Conservation (phyloP, 2,113 vertebrate species). For the Ochotona curzoniae region DNA sequence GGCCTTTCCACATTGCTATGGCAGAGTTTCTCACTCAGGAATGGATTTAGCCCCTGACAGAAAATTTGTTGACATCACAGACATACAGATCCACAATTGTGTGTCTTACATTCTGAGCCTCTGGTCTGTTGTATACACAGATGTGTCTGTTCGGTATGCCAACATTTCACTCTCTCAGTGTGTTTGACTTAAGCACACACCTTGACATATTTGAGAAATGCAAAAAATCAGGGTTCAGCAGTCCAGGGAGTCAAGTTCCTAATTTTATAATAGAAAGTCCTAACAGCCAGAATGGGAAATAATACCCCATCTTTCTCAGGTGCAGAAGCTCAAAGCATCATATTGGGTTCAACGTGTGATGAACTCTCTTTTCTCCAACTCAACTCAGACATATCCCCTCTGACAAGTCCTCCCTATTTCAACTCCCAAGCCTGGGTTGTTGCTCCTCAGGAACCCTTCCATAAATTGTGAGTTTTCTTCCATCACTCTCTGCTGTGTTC, state of each 20-base stretch:
- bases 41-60: background rate
- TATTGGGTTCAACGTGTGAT: background rate
- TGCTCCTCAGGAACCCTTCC: background rate
- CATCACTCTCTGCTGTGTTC: background rate
- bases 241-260: background rate
- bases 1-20: fast-evolving
- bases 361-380: background rate
- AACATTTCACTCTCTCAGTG: background rate
- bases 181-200: background rate
- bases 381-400: background rate
- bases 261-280: background rate
- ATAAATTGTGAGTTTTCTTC: background rate
- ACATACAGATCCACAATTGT: background rate
- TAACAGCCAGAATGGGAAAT: background rate
- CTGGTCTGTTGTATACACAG: background rate
- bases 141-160: background rate
- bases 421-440: background rate
- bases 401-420: background rate
- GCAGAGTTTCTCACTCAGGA: background rate
- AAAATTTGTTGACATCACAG: background rate
- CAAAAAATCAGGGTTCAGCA: background rate
- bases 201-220: background rate
- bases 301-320: background rate
- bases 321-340: background rate
- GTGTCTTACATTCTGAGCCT: background rate